Base-by-base conservation (phyloP, 2,888 invertebrate genomes). In the Lepidonotus clava region DNA sequence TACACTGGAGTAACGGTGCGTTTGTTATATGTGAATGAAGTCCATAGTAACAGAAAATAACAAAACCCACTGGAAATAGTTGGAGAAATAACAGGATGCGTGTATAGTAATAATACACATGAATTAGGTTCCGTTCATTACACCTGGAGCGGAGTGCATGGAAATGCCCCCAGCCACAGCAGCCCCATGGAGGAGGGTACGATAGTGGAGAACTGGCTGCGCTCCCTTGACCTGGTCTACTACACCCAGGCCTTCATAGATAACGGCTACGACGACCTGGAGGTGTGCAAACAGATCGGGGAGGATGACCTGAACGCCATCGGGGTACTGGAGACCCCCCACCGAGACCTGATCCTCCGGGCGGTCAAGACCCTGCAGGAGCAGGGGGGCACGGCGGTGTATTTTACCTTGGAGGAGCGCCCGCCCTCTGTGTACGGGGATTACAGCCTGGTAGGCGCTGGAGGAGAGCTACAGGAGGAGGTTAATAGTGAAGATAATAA, bases 221-320 rank as follows among this genome's bases (percentile, higher is more conserved):
- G 97, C 93, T 97, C 98, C 92, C 96, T 98, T 93, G 97, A 97
- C 93, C 96, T 98, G 92, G 97, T 96, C 92, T 97, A 97, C 93
- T 98, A 98, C 95, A 96, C 98, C 90, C 97, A 98, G 95, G 97
- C 97, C 93, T 98, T 98, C 95, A 96, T 98, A 93, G 98, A 98
- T 95, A 98, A 98, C 95, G 98, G 98, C 90, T 98, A 98, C 95
- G 98, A 98, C 95, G 98, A 98, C 95, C 96, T 98, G 94, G 98
- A 98, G 95, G 98, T 98, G 93, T 98, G 98, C 95, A 98, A 98
- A 95, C 98, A 98, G 95, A 98, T 98, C 93, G 98, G 98, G 86
- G 98, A 98, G 95, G 98, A 98, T 88, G 98, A 98, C 95, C 95
- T 98, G 94, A 98, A 98, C 95, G 98, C 98, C 84, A 98, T 98